phyloP scores from a whole-genome alignment of 2,113 vertebrate genomes.

The Procavia capensis region DNA sequence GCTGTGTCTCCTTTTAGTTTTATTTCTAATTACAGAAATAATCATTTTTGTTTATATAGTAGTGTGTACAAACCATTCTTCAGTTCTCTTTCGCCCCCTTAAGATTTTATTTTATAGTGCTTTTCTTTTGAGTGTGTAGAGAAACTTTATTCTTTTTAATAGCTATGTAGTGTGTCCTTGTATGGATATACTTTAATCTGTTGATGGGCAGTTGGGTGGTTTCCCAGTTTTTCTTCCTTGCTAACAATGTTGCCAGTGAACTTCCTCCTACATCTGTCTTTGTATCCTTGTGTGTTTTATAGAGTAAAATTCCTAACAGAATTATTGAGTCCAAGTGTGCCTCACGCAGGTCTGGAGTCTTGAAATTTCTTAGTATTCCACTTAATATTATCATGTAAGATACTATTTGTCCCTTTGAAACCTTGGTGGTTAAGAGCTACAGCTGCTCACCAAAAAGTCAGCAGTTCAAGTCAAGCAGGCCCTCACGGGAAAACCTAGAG shows the following conservation, averaged over 20 bases:
- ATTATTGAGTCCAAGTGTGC: slow-evolving; percentile 24
- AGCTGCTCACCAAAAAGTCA: no score
- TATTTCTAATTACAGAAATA: slow-evolving; percentile 40
- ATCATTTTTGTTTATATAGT: not conserved
- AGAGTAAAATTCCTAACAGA: slow-evolving; percentile 46
- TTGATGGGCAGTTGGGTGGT: slow-evolving; percentile 31
- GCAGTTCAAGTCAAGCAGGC: no score
- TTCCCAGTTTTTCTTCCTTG: slow-evolving; percentile 47
- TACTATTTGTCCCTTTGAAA: no score
- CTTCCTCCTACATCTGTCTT: not conserved
- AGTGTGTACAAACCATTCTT: not conserved
- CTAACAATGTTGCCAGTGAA: not conserved
- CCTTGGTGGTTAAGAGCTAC: no score
- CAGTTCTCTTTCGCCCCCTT: not conserved
- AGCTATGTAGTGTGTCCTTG: slow-evolving; percentile 45
- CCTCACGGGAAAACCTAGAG: no score
- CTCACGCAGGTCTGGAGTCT: slow-evolving; percentile 38
- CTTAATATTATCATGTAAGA: slow-evolving; percentile 48
- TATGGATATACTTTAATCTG: slow-evolving; percentile 53
- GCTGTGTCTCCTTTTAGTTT: slow-evolving; percentile 16
- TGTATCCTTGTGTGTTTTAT: slow-evolving; percentile 47
- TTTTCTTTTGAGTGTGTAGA: slow-evolving; percentile 39
- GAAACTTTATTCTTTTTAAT: slow-evolving; percentile 55
- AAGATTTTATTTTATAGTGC: slow-evolving; percentile 42
- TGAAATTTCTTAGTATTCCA: slow-evolving; percentile 36